Conservation (phyloP, 2,113 vertebrate genomes). For the Megatriorchis doriae region DNA sequence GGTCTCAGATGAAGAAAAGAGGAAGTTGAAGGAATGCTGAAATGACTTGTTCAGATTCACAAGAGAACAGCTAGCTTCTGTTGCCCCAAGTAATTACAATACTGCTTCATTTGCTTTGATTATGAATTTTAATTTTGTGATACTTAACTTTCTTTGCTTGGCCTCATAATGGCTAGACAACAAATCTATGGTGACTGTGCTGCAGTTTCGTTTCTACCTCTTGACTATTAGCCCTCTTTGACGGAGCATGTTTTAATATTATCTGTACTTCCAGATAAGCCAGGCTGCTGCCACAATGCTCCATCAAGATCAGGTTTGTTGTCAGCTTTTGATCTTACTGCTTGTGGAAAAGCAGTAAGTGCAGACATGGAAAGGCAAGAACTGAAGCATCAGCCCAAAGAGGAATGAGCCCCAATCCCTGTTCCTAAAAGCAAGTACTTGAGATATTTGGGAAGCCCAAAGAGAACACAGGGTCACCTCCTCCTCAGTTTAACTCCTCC, state of each 20-base stretch:
- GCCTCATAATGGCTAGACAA: neutral
- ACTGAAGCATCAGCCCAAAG: neutral
- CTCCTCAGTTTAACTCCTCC: neutral
- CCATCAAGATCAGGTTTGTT: neutral
- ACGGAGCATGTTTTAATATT: neutral
- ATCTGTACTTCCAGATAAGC: neutral
- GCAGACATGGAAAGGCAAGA: neutral
- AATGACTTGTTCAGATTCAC: neutral
- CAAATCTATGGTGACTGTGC: neutral
- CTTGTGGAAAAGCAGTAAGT: neutral
- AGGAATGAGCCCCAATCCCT: neutral
- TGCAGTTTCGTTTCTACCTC: neutral
- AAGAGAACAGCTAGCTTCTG: neutral
- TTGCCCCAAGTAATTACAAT: neutral
- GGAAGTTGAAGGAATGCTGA: neutral
- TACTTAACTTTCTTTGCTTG: neutral
- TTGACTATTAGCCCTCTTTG: neutral
- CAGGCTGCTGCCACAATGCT: fast-evolving
- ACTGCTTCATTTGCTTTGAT: neutral
- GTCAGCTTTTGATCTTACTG: neutral
- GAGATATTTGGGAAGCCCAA: neutral
- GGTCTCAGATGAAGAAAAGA: neutral
- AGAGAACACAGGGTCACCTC: neutral
- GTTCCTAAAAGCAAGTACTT: neutral
- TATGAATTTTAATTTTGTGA: neutral